Evolutionary conservation across 2,888 invertebrate species (phyloP).

Genomic region (Phasia obesa): DNA sequence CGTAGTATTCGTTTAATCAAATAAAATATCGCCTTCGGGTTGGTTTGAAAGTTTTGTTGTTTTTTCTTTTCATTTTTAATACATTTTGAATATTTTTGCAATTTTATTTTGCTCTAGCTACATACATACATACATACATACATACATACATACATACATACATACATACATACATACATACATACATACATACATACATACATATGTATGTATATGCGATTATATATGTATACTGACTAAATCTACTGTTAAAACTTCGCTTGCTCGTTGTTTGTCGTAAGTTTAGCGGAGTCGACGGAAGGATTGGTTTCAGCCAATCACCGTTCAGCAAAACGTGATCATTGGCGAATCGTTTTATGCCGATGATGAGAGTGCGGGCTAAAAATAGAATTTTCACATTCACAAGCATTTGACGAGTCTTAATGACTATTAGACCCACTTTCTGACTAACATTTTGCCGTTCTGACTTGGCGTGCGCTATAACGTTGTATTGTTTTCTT

Average conservation of each 20-base stretch:
- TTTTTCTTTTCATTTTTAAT: slow-evolving; percentile 3
- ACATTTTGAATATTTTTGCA: slow-evolving; percentile 25
- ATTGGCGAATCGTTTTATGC: slow-evolving; percentile 64
- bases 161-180: no score
- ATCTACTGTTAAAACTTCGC: slow-evolving; percentile 45
- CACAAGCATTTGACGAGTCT: slow-evolving; percentile 64
- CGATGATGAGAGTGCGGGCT: slow-evolving; percentile 72
- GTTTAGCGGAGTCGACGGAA: slow-evolving; percentile 41
- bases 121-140: no score
- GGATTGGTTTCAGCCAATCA: slow-evolving; percentile 68
- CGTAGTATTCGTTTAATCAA: slow-evolving; percentile 8
- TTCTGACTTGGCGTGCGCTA: slow-evolving; percentile 56
- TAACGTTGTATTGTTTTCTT: slow-evolving; percentile 36
- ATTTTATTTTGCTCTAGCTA: slow-evolving; percentile 44
- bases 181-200: no score
- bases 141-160: no score
- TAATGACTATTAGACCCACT: slow-evolving; percentile 68
- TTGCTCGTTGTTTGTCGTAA: slow-evolving; percentile 41
- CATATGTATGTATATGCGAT: slow-evolving; percentile 39
- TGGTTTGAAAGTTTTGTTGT: slow-evolving; percentile 22
- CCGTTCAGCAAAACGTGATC: slow-evolving; percentile 70
- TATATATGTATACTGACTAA: slow-evolving; percentile 59
- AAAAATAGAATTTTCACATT: slow-evolving; percentile 73
- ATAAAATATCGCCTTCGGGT: slow-evolving; percentile 35
- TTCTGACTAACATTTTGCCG: slow-evolving; percentile 58